Percentiles rank a stretch among this genome's conserved stretches.
Evolutionary conservation across 2,113 vertebrate genomes (phyloP).

Genomic region (Pygoscelis adeliae): DNA sequence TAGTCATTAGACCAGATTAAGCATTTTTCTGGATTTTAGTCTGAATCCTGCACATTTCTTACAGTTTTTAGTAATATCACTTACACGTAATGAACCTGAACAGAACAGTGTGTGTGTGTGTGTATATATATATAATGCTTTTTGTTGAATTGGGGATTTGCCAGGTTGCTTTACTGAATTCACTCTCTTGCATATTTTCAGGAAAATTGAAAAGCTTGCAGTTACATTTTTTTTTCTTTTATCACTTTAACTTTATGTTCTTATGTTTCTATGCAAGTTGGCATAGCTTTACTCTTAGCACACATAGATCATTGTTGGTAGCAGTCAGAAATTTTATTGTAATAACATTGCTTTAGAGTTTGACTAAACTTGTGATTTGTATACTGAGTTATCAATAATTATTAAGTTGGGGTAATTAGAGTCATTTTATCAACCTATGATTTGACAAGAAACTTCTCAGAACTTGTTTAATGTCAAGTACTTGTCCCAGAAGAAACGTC

Average conservation of each 20-base stretch:
- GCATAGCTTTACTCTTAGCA: neutral
- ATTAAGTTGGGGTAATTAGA: neutral
- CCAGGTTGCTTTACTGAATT: neutral
- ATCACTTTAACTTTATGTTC: neutral
- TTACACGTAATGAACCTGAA: neutral
- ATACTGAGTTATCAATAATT: neutral
- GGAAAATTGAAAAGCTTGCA: neutral
- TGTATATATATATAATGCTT: neutral
- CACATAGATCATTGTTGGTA: neutral
- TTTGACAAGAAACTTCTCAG: neutral
- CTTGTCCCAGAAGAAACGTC: neutral
- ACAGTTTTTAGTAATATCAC: neutral
- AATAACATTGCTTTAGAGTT: neutral
- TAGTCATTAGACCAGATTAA: neutral
- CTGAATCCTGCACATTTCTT: fast-evolving
- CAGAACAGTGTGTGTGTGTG: neutral
- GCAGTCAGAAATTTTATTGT: neutral
- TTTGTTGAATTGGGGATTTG: neutral
- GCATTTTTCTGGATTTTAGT: neutral
- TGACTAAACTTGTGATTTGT: neutral
- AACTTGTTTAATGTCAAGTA: neutral
- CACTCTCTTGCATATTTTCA: neutral
- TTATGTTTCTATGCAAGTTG: neutral
- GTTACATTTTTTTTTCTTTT: neutral
- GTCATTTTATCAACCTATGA: neutral